phyloP scores from a whole-genome alignment of 2,888 invertebrate species.

The Deroplatys truncata region DNA sequence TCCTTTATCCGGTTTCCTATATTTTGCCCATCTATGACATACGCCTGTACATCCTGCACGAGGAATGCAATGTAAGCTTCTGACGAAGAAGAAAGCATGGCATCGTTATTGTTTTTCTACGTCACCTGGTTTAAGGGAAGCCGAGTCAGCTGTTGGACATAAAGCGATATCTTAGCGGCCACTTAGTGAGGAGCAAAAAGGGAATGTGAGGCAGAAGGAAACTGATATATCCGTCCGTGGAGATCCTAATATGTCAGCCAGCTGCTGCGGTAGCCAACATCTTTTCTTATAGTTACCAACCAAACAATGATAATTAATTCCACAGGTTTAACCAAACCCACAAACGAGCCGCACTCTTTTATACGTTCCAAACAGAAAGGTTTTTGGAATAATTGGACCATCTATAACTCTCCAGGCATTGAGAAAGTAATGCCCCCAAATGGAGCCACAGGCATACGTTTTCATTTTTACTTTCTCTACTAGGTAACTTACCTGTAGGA shows the following conservation, averaged over 20 bases:
- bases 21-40: too few relatives aligned
- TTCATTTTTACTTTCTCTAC: too few relatives aligned
- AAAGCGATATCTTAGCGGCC: not conserved
- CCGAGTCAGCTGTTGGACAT: not conserved
- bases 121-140: not conserved
- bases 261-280: not conserved
- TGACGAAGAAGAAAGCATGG: too few relatives aligned
- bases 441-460: too few relatives aligned
- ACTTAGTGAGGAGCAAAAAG: not conserved
- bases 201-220: not conserved
- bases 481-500: too few relatives aligned
- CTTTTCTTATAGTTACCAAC: too few relatives aligned
- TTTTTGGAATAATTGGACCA: not conserved
- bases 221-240: not conserved
- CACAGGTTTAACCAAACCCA: not conserved
- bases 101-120: not conserved
- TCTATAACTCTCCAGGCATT: not conserved
- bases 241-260: not conserved
- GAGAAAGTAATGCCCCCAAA: too few relatives aligned
- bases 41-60: too few relatives aligned
- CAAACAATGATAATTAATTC: not conserved
- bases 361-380: not conserved
- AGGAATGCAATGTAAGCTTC: too few relatives aligned
- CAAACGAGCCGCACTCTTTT: not conserved
- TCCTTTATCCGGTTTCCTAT: too few relatives aligned